Base-by-base conservation (phyloP, 2,888 invertebrate species). In the Metopia argyrocephala region DNA sequence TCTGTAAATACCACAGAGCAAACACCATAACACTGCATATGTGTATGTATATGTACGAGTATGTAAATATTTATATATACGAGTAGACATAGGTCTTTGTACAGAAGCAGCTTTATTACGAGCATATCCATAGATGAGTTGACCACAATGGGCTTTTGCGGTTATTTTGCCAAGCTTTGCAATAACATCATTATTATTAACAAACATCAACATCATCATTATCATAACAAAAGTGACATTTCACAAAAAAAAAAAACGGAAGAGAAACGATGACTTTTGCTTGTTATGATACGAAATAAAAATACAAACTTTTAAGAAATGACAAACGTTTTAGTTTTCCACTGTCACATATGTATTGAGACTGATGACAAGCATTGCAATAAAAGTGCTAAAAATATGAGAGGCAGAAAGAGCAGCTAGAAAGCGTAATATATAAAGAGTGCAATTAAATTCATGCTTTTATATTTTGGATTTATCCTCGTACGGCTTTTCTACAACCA, bases 121-220 rank as follows among this genome's bases (percentile, higher is more conserved):
- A 38, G 15, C 15, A 38, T 38, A 4, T 38, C 9, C 12, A 12
- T 15, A 12, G 9, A 38, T 38, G 15, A 5, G 15, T 38, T 50
- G 31, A 52, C 54, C 65, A 48, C 61, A 79, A 65, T 65, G 20
- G 31, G 54, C 21, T 50, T 71, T 62, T 45, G 61, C 66, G 76
- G 75, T 66, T 66, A 45, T 23, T 18, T 50, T 38, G 21, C 50
- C 61, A 59, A 76, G 48, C 31, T 48, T 62, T 28, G 23, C 23
- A 38, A 56, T 45, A 71, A 79, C 76, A 66, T 71, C 56, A 64
- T 74, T 46, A 76, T 71, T 70, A 31, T 61, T 66, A 56, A 56
- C 65, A 45, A 56, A 48, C 27, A 48, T 68, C 54, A 61, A 61
- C 65, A 70, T 61, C 18, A 65, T 48, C 57, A 52, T 59, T 31